Base-by-base conservation (phyloP, 2,113 vertebrate species). In the Cheirogaleus medius region DNA sequence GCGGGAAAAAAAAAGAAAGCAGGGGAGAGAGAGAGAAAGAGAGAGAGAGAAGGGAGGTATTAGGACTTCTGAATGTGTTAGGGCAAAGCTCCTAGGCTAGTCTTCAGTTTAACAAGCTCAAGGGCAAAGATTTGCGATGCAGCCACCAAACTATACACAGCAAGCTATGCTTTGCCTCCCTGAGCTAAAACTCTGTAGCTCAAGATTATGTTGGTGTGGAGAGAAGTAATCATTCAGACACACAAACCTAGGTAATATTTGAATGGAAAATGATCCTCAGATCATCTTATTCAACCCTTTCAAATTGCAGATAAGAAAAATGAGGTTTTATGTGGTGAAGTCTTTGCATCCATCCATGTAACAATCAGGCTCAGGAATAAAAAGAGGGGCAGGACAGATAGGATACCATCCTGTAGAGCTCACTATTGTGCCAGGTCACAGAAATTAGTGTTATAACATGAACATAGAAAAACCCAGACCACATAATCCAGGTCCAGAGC, bases 81-180 rank as follows among this genome's bases (percentile, higher is more conserved):
- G 58, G 73, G 39, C 54, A 93, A 71, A 85, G 60, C 37, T 93
- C 42, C 42, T 80, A 76, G 39, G 66, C n/a, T 68, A 66, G 32
- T 71, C 68, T 90, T 93, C 60, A 78, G n/a, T 68, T 64, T 73
- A 71, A 90, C 58, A 95, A 76, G 32, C 68, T 81, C 39, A 71
- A 93, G 15, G 69, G 73, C 39, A 92, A 66, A 85, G 27, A 1
- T 92, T 18, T 93, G 74, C 91, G 78, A 83, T 47, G 18, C 1
- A 77, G 73, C 29, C 54, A 77, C 49, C 21, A 54, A 87, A 94
- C 6, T n/a, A 58, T 90, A 87, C 96, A 78, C 18, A 29, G 34
- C 27, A 78, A 93, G 44, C 44, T 60, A 10, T 18, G 63, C 39
- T 74, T 37, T 60, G 74, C 52, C 5, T 42, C 23, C 42, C 69